Evolutionary conservation across 2,797 vertebrate genomes (phyloP), one percentile per base, ranked within the genome.

Genomic region (Anguilla pacifica): DNA sequence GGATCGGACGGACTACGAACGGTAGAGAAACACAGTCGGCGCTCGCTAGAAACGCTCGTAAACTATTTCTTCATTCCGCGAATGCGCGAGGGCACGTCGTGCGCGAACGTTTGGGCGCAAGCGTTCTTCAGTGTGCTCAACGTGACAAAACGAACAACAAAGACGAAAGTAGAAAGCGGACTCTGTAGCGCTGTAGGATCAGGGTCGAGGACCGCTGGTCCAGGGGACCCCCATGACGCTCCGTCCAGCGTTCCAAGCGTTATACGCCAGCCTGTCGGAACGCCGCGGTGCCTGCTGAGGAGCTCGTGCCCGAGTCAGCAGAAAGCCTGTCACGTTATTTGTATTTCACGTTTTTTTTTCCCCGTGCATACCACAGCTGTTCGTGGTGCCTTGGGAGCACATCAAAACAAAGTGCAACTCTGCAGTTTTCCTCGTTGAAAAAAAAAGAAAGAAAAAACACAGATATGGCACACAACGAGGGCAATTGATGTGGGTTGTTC

Each of bases 241-340:
- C 43, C 22, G 17, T 49, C 77, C 77, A 25, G 10, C 17, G 46
- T 15, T 77, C 11, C 3, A 0, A 39, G 77, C 22, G 10, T 49
- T 6, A 1, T 25, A 2, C 25, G 46, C 13, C 39, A 0, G 77
- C 79, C 43, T 1, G 51, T 11, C 46, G n/a, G 43, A 11, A n/a
- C 19, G 13, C 46, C 22, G 25, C 79, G 9, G 10, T 49, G 51
- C 46, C 46, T 82, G 79, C 19, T 3, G 0, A 25, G 17, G 11
- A 79, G 35, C 35, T 15, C 2, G 39, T 9, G 10, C 74, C 39
- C 74, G 43, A 43, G 22, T 82, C 79, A 82, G 79, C 79, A 82
- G 25, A 82, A 82, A 82, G 22, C 17, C 6, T 82, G 79, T 82
- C 79, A 82, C 25, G 46, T 82, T 51, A 82, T 82, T 82, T 82